Evolutionary conservation across 2,888 invertebrate genomes (phyloP).

Genomic region (Sarcophaga variegata): DNA sequence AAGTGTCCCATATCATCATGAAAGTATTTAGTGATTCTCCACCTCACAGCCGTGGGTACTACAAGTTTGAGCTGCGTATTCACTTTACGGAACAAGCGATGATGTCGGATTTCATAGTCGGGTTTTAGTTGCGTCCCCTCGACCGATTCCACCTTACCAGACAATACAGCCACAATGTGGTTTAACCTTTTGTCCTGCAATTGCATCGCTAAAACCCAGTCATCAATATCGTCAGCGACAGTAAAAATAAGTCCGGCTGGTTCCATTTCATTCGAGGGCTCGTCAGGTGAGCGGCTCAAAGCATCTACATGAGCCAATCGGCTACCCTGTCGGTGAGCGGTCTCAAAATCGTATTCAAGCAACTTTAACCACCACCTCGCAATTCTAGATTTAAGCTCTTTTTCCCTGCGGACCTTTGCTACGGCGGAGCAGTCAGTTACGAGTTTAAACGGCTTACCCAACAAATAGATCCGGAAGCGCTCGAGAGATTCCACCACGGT

Average conservation of each 20-base stretch:
- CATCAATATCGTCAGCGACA: conserved; percentile 17
- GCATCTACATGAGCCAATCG: conserved; percentile 47
- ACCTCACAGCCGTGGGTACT: conserved; percentile 13
- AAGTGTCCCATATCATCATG: conserved; percentile 51
- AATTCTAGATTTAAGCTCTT: conserved; percentile 37
- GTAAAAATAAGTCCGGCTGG: conserved; percentile 43
- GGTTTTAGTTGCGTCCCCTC: conserved; percentile 23
- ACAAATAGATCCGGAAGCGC: conserved; percentile 75
- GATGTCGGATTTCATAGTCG: conserved; percentile 49
- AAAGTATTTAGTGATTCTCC: conserved; percentile 33
- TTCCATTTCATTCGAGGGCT: conserved; percentile 42
- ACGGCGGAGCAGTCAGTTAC: conserved; percentile 46
- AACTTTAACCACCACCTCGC: conserved; percentile 27
- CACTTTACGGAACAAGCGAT: conserved; percentile 56
- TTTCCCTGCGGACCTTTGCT: conserved; percentile 27
- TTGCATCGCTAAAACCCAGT: conserved; percentile 65
- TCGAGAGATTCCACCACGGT: conserved; percentile 76
- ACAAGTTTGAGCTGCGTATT: conserved; percentile 46
- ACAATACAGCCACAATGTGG: conserved; percentile 39
- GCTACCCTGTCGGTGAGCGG: conserved; percentile 4
- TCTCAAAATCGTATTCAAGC: conserved; percentile 23
- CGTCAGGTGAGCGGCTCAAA: conserved; percentile 50
- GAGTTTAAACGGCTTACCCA: conserved; percentile 38
- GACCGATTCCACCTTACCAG: too few species aligned
- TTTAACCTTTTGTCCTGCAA: conserved; percentile 51